These are phyloP conservation scores for Anableps anableps DNA, from an alignment of 2,797 vertebrate species.

Conservation along the genomic window DNA sequence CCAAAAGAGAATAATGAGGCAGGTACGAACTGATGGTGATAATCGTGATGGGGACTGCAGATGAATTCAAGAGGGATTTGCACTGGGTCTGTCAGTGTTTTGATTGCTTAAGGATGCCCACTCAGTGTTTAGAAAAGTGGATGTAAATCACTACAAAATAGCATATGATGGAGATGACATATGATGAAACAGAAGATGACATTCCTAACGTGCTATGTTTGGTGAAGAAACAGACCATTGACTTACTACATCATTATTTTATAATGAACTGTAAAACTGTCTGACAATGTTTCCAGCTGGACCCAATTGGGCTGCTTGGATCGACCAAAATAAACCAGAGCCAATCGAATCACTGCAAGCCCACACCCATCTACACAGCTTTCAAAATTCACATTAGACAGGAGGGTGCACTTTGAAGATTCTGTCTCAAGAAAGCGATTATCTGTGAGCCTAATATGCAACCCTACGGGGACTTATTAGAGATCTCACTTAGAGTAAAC, in stretches of 20 bases:
- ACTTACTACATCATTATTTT: neutral
- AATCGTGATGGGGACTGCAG: neutral
- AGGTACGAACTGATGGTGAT: conserved; percentile 4
- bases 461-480: conserved; percentile 60
- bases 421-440: conserved; percentile 64
- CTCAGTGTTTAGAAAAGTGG: neutral
- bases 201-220: neutral
- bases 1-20: conserved; percentile 12
- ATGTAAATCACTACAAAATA: neutral
- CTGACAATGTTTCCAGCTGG: neutral
- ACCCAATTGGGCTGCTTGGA: conserved; percentile 15
- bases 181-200: neutral
- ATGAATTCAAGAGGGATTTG: neutral
- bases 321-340: conserved; percentile 17
- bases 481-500: conserved; percentile 49
- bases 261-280: neutral
- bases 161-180: conserved; percentile 16
- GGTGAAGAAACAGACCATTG: neutral
- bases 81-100: neutral
- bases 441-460: conserved; percentile 54
- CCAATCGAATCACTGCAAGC: conserved; percentile 24
- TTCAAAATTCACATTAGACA: conserved; percentile 59
- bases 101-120: neutral
- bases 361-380: conserved; percentile 47
- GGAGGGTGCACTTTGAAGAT: conserved; percentile 63